Evolutionary conservation across 2,797 vertebrate genomes (phyloP).

Genomic region (Coracias cyanogaster): DNA sequence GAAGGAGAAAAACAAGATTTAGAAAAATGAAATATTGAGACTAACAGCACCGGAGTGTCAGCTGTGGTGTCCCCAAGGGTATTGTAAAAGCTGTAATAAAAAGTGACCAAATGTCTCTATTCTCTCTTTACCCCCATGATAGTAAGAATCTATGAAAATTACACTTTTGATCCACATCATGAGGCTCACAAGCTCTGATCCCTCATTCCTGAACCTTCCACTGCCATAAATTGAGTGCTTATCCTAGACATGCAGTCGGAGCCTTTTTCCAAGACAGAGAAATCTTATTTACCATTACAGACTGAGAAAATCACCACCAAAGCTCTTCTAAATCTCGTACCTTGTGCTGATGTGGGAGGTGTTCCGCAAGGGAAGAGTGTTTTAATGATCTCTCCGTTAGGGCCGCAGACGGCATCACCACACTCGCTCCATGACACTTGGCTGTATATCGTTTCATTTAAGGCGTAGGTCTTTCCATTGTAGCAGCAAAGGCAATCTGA

Average conservation of each 20-base stretch:
- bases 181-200: neutral
- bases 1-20: neutral
- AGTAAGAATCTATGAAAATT: neutral
- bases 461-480: conserved; percentile 62
- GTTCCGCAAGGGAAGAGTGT: conserved; percentile 3
- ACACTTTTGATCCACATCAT: neutral
- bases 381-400: conserved; percentile 26
- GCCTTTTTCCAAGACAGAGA: neutral
- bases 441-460: conserved; percentile 53
- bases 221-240: neutral
- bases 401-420: conserved; percentile 40
- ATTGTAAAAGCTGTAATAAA: neutral
- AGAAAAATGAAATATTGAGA: neutral
- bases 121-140: neutral
- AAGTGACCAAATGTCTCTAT: neutral
- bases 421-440: neutral
- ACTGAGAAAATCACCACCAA: neutral
- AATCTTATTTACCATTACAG: neutral
- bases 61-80: neutral
- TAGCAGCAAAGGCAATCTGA: conserved; percentile 76
- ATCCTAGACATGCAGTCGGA: neutral
- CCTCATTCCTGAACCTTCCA: neutral
- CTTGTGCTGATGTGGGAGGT: conserved; percentile 9
- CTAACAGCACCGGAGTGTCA: neutral
- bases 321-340: neutral